Evolutionary conservation across 2,888 invertebrate genomes (phyloP).

Genomic region (Spilarctia lutea): DNA sequence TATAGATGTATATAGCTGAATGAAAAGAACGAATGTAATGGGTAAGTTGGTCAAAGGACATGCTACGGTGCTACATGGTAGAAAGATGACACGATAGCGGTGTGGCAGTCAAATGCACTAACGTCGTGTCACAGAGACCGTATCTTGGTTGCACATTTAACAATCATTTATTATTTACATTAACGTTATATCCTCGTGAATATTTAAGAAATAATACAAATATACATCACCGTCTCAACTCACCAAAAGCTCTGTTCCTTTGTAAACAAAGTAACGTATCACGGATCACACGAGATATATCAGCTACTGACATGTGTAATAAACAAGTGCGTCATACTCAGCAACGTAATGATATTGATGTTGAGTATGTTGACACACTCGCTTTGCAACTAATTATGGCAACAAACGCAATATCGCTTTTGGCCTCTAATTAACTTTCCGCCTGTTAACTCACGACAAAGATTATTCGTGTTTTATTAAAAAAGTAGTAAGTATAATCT

Average conservation of each 20-base stretch:
- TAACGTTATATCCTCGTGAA: background rate
- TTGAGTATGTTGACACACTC: constrained; percentile 65
- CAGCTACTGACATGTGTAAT: constrained; percentile 36
- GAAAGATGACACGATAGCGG: no score
- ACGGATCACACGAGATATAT: constrained; percentile 10
- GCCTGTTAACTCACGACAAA: constrained; percentile 62
- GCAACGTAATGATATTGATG: constrained; percentile 59
- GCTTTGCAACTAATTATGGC: constrained; percentile 67
- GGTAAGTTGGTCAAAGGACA: no score
- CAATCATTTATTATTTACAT: no score
- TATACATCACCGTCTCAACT: background rate
- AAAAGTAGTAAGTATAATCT: constrained; percentile 42
- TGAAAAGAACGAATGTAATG: no score
- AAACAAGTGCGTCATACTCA: constrained; percentile 53
- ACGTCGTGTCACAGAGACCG: background rate
- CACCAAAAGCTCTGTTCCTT: constrained; percentile 13
- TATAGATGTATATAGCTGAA: no score
- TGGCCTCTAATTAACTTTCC: constrained; percentile 71
- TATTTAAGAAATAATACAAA: background rate
- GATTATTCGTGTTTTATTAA: constrained; percentile 65
- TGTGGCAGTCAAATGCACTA: no score
- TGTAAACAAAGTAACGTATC: constrained; percentile 13
- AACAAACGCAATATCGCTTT: constrained; percentile 59
- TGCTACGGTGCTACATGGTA: no score
- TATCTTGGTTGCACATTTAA: background rate